Evolutionary conservation across 2,888 invertebrate species (phyloP).

Genomic region (Aphidoletes aphidimyza): DNA sequence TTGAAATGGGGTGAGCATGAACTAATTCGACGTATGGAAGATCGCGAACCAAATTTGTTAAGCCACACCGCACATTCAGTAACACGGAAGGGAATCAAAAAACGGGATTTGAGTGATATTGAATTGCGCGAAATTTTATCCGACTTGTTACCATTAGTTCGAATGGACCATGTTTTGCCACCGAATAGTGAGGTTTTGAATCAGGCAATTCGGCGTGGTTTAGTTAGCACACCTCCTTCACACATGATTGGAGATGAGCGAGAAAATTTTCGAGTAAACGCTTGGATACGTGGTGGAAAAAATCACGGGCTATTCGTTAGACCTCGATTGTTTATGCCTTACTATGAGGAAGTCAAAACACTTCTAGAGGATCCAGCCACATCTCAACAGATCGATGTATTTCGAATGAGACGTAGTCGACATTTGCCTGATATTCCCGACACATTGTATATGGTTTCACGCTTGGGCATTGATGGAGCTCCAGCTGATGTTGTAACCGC

Average conservation of each 20-base stretch:
- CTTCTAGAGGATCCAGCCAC: conserved; percentile 85
- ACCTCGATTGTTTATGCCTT: conserved; percentile 92
- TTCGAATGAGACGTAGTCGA: conserved; percentile 76
- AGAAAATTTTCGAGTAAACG: conserved; percentile 75
- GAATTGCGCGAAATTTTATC: conserved; percentile 87
- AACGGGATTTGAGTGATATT: conserved; percentile 83
- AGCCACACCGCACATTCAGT: conserved; percentile 94
- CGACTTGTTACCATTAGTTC: conserved; percentile 83
- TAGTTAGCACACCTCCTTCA: conserved; percentile 84
- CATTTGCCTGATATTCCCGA: conserved; percentile 89
- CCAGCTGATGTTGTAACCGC: conserved; percentile 73
- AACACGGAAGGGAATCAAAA: conserved; percentile 84
- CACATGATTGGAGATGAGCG: conserved; percentile 83
- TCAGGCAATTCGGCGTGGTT: conserved; percentile 75
- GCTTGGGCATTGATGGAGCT: conserved; percentile 63
- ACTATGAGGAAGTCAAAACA: conserved; percentile 92
- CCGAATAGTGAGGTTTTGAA: conserved; percentile 81
- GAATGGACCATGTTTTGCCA: conserved; percentile 91
- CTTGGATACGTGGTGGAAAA: conserved; percentile 82
- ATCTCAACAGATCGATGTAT: conserved; percentile 76
- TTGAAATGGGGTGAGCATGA: conserved; percentile 91
- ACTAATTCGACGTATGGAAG: conserved; percentile 83
- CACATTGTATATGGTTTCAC: conserved; percentile 86
- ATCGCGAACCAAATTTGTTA: conserved; percentile 88
- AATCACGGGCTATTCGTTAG: conserved; percentile 80